Base-by-base conservation (phyloP, 2,113 vertebrate genomes). In the Lepus americanus region DNA sequence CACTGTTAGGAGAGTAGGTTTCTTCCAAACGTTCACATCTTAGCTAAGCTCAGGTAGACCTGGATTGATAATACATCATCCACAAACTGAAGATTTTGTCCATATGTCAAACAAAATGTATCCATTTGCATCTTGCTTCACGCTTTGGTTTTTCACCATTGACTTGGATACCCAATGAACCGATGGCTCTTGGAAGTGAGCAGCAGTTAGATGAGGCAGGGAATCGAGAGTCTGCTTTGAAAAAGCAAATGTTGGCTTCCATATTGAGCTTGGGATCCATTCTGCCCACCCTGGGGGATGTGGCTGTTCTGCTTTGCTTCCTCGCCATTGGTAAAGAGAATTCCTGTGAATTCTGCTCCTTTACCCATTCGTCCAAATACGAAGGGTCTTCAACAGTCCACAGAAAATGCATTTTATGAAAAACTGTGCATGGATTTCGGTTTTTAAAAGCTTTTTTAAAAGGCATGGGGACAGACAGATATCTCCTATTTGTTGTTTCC, bases 171-270 rank as follows among this genome's bases (percentile, higher is more conserved):
- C 2, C n/a, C 69, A 39, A 13, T 29, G 25, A 80, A 27, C 22
- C 5, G 3, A 19, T 16, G n/a, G 14, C 6, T 17, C 6, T 6
- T 55, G 5, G 1, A 25, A 20, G 9, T 14, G 39, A 22, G 2
- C 1, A 6, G 11, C 12, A 17, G 1, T 7, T n/a, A 12, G 0
- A 17, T 20, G 25, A 51, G 16, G 23, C 59, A 39, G 12, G 76
- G 8, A 27, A 11, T 66, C 6, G 2, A 3, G 31, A 74, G 23
- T 23, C 14, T 63, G 3, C 44, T 5, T 1, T 31, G 4, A 31
- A 25, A 61, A 33, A 72, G 27, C 6, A 8, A 2, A 1, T 5
- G 20, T 33, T 73, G 31, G 27, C 23, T 70, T 61, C 36, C 44
- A 7, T 19, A 0, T 9, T 29, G 7, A 33, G 17, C 59, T 0